Conservation (phyloP, 1,140 invertebrate genomes). For the Scaptomyza hsui region DNA sequence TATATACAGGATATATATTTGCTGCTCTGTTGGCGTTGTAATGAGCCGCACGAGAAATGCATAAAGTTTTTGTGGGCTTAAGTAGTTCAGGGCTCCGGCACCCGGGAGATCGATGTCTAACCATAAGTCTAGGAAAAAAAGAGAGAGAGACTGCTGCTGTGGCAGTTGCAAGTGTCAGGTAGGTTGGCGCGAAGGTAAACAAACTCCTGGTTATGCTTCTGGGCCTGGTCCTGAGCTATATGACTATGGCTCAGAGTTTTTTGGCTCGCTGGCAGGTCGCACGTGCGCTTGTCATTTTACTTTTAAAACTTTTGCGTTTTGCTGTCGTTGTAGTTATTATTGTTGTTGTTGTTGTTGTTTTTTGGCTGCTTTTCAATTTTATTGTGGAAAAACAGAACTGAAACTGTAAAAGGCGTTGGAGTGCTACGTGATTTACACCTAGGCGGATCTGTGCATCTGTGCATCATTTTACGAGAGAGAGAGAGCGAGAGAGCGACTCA, state of each 20-base stretch:
- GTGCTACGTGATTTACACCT: slow-evolving; percentile 80
- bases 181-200: slow-evolving; percentile 43
- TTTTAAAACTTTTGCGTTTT: slow-evolving; percentile 78
- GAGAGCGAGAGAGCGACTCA: slow-evolving; percentile 21
- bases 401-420: slow-evolving; percentile 76
- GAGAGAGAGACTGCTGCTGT: slow-evolving; percentile 24
- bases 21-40: slow-evolving; percentile 65
- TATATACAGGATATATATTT: slow-evolving; percentile 29
- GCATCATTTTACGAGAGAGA: slow-evolving; percentile 65
- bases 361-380: slow-evolving; percentile 80
- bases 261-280: slow-evolving; percentile 50
- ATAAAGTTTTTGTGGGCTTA: slow-evolving; percentile 65
- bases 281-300: slow-evolving; percentile 80
- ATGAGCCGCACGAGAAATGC: slow-evolving; percentile 78
- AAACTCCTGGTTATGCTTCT: slow-evolving; percentile 31
- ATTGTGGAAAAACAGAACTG: slow-evolving; percentile 77
- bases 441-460: slow-evolving; percentile 73
- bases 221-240: neutral
- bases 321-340: slow-evolving; percentile 49
- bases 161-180: slow-evolving; percentile 16
- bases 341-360: slow-evolving; percentile 45
- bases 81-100: slow-evolving; percentile 47
- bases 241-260: slow-evolving; percentile 37
- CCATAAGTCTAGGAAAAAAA: slow-evolving; percentile 53
- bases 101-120: slow-evolving; percentile 74